phyloP scores from a whole-genome alignment of 2,113 vertebrate genomes.

The Psilopsiagon aymara region DNA sequence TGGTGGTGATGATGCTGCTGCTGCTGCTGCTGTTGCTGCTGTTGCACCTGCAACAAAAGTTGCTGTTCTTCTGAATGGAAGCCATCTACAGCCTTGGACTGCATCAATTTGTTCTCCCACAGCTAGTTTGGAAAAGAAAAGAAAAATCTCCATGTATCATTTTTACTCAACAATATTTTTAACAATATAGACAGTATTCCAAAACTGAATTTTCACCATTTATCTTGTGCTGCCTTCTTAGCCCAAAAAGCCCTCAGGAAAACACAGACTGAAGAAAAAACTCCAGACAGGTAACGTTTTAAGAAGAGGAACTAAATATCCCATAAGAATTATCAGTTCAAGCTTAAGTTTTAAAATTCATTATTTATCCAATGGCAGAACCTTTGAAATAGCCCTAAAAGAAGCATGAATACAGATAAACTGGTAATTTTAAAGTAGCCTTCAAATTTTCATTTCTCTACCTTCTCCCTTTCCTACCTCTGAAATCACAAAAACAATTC shows the following conservation, averaged over 20 bases:
- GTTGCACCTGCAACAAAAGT: conserved; percentile 87
- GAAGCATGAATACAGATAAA: neutral
- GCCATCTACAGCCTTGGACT: conserved; percentile 97
- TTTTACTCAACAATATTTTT: neutral
- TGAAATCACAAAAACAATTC: neutral
- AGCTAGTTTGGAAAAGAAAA: conserved; percentile 78
- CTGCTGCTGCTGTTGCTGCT: conserved; percentile 84
- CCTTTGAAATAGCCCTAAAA: neutral
- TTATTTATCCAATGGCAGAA: neutral
- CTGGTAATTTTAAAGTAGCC: neutral
- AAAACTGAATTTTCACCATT: neutral
- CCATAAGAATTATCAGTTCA: neutral
- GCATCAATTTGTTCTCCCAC: conserved; percentile 98
- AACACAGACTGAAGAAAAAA: neutral
- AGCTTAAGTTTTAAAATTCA: neutral
- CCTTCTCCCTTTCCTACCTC: neutral
- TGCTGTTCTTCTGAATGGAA: conserved; percentile 96
- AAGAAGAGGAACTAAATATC: neutral
- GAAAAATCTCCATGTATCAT: neutral
- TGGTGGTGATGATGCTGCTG: conserved; percentile 81
- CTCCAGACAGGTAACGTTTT: neutral
- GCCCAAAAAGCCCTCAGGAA: neutral
- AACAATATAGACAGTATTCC: neutral
- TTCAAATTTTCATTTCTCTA: neutral
- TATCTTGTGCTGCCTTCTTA: neutral